Conservation (phyloP, 2,888 invertebrate genomes). For the Macrosoma leucophasiata region DNA sequence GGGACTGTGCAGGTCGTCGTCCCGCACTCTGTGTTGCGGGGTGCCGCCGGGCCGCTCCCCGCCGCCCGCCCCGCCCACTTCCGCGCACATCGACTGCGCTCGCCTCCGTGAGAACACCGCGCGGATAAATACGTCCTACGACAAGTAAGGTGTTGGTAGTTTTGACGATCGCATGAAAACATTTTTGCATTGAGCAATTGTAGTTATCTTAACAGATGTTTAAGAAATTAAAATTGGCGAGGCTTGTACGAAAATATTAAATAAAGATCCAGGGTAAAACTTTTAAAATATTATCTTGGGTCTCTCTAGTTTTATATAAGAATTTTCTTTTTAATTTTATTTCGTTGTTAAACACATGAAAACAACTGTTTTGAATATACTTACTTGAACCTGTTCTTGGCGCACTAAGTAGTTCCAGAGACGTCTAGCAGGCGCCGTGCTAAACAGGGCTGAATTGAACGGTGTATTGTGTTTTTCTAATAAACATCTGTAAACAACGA, state of each 20-base stretch:
- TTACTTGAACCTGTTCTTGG: constrained; percentile 90
- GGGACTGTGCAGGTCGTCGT: constrained; percentile 80
- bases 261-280: too few species aligned
- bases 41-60: constrained; percentile 29
- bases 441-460: constrained; percentile 83
- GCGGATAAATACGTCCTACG: constrained; percentile 90
- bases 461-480: constrained; percentile 96
- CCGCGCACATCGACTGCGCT: constrained; percentile 53
- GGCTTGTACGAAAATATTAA: too few species aligned
- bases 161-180: too few species aligned
- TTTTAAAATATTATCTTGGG: too few species aligned
- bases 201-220: too few species aligned
- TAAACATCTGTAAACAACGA: constrained; percentile 80
- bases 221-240: too few species aligned
- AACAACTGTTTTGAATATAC: not conserved
- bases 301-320: too few species aligned
- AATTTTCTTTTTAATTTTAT: too few species aligned
- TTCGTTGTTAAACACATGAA: too few species aligned
- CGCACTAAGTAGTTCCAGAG: constrained; percentile 95
- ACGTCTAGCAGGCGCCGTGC: constrained; percentile 85
- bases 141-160: not conserved
- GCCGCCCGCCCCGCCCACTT: constrained; percentile 23
- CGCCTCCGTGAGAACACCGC: constrained; percentile 93
- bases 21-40: constrained; percentile 32
- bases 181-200: too few species aligned